A percentile compares a stretch with the other conserved stretches of the same genome.
phyloP scores from a whole-genome alignment of 2,113 vertebrate species.

The Carollia perspicillata region DNA sequence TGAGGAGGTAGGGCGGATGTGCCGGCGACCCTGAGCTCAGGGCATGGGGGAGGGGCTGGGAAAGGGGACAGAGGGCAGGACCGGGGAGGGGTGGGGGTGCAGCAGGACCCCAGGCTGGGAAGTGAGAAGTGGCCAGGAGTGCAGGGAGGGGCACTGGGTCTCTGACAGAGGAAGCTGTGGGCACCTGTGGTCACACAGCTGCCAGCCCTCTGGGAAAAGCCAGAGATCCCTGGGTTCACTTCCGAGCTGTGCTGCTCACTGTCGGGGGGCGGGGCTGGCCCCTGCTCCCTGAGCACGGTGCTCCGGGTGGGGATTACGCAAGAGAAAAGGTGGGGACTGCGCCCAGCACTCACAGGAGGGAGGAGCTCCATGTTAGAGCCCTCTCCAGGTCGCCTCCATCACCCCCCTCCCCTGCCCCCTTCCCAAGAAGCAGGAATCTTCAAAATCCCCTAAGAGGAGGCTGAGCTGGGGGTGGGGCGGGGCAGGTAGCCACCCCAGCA shows the following conservation, averaged over 20 bases:
- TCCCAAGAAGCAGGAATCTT: background rate
- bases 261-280: background rate
- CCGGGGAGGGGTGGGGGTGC: too few relatives aligned
- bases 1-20: background rate
- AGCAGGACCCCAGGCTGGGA: background rate
- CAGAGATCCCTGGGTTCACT: background rate
- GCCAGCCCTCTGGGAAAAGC: background rate
- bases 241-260: background rate
- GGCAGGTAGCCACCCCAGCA: accelerated
- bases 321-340: accelerated
- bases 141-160: too few relatives aligned
- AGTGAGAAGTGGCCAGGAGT: background rate
- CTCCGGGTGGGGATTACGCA: background rate
- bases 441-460: too few relatives aligned
- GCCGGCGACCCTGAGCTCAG: background rate
- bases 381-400: background rate
- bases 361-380: accelerated
- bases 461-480: background rate
- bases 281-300: background rate
- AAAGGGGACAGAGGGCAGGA: accelerated
- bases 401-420: too few relatives aligned
- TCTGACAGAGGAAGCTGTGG: accelerated
- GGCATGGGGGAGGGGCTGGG: background rate
- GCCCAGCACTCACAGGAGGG: background rate
- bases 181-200: too few relatives aligned